Percentiles rank a stretch among this genome's conserved stretches.
Evolutionary conservation across 2,113 vertebrate species (phyloP).

Genomic region (Gobio gobio): DNA sequence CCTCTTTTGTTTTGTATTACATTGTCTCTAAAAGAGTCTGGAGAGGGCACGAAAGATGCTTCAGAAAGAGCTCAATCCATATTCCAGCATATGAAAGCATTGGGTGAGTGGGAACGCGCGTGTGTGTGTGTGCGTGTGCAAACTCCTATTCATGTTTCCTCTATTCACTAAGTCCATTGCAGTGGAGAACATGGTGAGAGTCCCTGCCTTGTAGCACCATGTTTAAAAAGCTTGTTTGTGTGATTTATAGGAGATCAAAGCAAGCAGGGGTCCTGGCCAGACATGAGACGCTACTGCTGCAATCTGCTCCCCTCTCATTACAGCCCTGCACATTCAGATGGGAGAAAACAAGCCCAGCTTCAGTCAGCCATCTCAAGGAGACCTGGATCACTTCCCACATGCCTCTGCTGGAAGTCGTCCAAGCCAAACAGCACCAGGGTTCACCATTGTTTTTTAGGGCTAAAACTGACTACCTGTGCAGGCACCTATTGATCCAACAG

Average conservation of each 20-base stretch:
- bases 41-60: background rate
- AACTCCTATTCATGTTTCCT: slow-evolving; percentile 10
- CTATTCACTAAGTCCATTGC: slow-evolving; percentile 59
- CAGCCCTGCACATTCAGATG: slow-evolving; percentile 25
- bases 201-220: slow-evolving; percentile 59
- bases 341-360: slow-evolving; percentile 59
- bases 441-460: background rate
- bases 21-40: background rate
- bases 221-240: slow-evolving; percentile 75
- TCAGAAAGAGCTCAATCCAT: background rate
- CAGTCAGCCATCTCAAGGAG: slow-evolving; percentile 13
- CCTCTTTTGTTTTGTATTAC: background rate
- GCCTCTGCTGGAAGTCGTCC: slow-evolving; percentile 38
- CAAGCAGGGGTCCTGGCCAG: slow-evolving; percentile 72
- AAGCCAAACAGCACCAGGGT: slow-evolving; percentile 44
- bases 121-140: slow-evolving; percentile 39
- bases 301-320: slow-evolving; percentile 73
- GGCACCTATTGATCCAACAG: slow-evolving; percentile 16
- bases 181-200: slow-evolving; percentile 46
- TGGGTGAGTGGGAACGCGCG: background rate
- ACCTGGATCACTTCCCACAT: slow-evolving; percentile 54
- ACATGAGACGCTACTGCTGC: slow-evolving; percentile 72
- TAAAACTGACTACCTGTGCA: background rate
- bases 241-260: slow-evolving; percentile 75
- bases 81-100: background rate